A percentile compares a stretch with the other conserved stretches of the same genome.
Conservation (phyloP, 2,888 invertebrate genomes). For the Sesia apiformis region DNA sequence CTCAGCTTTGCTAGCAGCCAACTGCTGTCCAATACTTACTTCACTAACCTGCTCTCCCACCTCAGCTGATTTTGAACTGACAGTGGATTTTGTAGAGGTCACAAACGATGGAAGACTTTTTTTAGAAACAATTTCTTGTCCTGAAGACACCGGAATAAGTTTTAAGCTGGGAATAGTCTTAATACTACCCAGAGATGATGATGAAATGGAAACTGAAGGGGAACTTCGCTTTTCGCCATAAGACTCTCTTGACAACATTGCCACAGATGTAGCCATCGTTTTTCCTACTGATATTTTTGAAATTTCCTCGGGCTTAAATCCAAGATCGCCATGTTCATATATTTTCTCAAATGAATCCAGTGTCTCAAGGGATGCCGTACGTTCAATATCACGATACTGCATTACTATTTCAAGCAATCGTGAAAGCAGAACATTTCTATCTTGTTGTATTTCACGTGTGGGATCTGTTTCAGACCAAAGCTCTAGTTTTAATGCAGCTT, state of each 20-base stretch:
- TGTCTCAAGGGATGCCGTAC: conserved; percentile 52
- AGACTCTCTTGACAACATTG: conserved; percentile 23
- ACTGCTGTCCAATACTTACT: conserved; percentile 28
- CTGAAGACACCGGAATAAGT: conserved; percentile 31
- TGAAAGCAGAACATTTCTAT: conserved; percentile 66
- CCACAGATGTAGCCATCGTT: conserved; percentile 7
- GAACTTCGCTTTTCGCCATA: conserved; percentile 18
- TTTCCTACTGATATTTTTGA: conserved; percentile 28
- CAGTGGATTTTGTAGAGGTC: conserved; percentile 24
- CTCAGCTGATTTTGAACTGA: conserved; percentile 14
- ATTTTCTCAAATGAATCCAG: conserved; percentile 66
- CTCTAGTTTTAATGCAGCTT: conserved; percentile 71
- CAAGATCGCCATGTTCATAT: conserved; percentile 79
- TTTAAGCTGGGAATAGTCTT: conserved; percentile 51
- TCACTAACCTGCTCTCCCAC: conserved; percentile 20
- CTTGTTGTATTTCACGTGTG: conserved; percentile 49
- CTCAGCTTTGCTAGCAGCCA: conserved; percentile 46
- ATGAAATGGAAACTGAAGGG: conserved; percentile 17
- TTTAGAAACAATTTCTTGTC: conserved; percentile 22
- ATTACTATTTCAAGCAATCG: conserved; percentile 71
- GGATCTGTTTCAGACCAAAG: conserved; percentile 46
- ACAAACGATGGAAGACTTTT: conserved; percentile 52
- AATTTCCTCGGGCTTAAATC: conserved; percentile 74
- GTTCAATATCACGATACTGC: conserved; percentile 51
- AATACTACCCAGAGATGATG: conserved; percentile 37